Percentiles rank a stretch among this genome's conserved stretches.
These are phyloP conservation scores for Parapsyche elsis DNA, from an alignment of 1,140 invertebrate genomes.

Conservation along the genomic window DNA sequence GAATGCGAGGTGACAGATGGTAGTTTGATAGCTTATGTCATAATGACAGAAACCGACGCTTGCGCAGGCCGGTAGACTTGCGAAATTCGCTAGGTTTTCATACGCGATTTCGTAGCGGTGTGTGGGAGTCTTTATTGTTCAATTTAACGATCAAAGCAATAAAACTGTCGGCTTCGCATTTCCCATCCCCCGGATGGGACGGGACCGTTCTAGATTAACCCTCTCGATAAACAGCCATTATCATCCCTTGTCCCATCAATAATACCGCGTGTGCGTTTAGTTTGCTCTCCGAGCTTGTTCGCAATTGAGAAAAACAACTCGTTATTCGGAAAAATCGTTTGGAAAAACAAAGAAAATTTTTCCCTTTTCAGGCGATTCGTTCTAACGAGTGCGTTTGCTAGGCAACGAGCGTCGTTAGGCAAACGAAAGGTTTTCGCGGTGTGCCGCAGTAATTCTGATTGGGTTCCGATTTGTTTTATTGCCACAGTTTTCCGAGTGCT, in stretches of 20 bases:
- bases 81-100: too few species aligned
- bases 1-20: too few species aligned
- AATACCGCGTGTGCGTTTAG: not conserved
- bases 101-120: too few species aligned
- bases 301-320: constrained; percentile 33
- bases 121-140: too few species aligned
- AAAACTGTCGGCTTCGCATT: not conserved
- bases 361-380: too few species aligned
- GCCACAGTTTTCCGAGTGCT: constrained; percentile 20
- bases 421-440: constrained; percentile 28
- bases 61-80: too few species aligned
- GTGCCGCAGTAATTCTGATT: constrained; percentile 36
- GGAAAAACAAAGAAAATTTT: not conserved
- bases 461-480: constrained; percentile 42
- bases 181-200: not conserved
- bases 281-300: not conserved
- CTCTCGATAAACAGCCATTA: not conserved
- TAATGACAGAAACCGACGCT: too few species aligned
- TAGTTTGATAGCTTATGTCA: too few species aligned
- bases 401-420: not conserved
- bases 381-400: not conserved
- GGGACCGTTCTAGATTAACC: not conserved
- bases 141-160: too few species aligned
- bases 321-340: constrained; percentile 8
- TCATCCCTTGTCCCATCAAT: constrained; percentile 1